Percentiles rank a stretch among this genome's conserved stretches.
phyloP scores from a whole-genome alignment of 2,888 invertebrate species.

The Ennomos fuscantarius region DNA sequence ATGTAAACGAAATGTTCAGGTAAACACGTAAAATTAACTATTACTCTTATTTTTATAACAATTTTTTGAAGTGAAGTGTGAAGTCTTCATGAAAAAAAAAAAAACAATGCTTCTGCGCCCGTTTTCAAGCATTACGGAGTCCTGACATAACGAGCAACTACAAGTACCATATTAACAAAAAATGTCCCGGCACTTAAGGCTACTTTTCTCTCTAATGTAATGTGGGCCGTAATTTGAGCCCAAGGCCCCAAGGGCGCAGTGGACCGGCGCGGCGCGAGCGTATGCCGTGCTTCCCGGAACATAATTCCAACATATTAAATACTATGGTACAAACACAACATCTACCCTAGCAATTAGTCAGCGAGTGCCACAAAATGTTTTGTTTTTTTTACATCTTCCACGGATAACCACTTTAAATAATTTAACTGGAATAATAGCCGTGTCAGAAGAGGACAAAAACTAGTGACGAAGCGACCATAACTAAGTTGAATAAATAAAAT shows the following conservation, averaged over 20 bases:
- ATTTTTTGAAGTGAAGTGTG: too few species aligned
- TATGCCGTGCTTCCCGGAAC: slow-evolving; percentile 65
- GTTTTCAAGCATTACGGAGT: too few species aligned
- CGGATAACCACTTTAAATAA: background rate
- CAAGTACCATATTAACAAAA: slow-evolving; percentile 15
- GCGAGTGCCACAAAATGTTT: slow-evolving; percentile 24
- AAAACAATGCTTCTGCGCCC: too few species aligned
- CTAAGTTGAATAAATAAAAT: too few species aligned
- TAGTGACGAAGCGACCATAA: too few species aligned
- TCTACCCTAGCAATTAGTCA: slow-evolving; percentile 33
- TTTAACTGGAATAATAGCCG: too few species aligned
- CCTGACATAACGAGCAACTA: too few species aligned
- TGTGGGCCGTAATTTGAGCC: slow-evolving; percentile 19
- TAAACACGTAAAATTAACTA: too few species aligned
- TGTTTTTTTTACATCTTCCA: slow-evolving; percentile 22
- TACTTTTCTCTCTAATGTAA: background rate
- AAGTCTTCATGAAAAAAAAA: too few species aligned
- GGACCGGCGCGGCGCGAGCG: slow-evolving; percentile 51
- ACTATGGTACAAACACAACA: slow-evolving; percentile 43
- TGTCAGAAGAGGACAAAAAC: too few species aligned
- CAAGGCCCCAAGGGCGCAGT: slow-evolving; percentile 40
- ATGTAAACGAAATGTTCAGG: too few species aligned
- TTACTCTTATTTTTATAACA: too few species aligned
- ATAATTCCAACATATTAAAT: slow-evolving; percentile 45
- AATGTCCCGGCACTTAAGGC: slow-evolving; percentile 2